These are phyloP conservation scores for Sylvia atricapilla DNA, from an alignment of 2,113 vertebrate genomes.

Conservation along the genomic window DNA sequence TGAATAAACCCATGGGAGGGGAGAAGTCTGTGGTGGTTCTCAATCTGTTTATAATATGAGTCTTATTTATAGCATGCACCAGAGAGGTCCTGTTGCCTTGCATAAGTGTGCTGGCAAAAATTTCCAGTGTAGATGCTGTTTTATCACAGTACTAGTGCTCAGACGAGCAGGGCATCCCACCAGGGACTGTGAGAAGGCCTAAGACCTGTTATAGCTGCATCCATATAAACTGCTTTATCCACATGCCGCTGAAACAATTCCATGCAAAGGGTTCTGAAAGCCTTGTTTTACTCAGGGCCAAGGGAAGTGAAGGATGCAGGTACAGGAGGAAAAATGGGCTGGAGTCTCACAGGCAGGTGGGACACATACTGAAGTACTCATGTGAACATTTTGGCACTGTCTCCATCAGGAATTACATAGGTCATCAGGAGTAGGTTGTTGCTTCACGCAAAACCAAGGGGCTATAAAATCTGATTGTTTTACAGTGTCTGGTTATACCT, in stretches of 20 bases:
- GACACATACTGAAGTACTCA: accelerated
- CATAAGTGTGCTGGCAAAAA: background rate
- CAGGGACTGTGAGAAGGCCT: background rate
- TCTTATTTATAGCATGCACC: background rate
- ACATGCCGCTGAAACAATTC: background rate
- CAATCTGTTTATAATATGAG: slow-evolving; percentile 39
- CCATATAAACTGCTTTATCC: background rate
- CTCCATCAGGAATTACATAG: background rate
- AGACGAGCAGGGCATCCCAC: background rate
- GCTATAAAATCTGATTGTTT: background rate
- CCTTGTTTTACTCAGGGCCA: background rate
- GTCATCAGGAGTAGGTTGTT: background rate
- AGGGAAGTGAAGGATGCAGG: background rate
- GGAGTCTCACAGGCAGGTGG: no score
- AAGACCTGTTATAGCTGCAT: background rate
- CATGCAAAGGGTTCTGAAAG: background rate
- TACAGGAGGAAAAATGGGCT: background rate
- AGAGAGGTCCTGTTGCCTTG: background rate
- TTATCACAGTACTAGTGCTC: background rate
- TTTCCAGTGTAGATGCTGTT: background rate
- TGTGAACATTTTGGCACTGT: background rate
- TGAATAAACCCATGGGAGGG: background rate
- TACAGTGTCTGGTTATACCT: background rate
- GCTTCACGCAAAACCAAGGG: background rate
- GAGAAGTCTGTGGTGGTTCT: slow-evolving; percentile 6